Evolutionary conservation across 2,888 invertebrate genomes (phyloP).

Genomic region (Epirrita christyi): DNA sequence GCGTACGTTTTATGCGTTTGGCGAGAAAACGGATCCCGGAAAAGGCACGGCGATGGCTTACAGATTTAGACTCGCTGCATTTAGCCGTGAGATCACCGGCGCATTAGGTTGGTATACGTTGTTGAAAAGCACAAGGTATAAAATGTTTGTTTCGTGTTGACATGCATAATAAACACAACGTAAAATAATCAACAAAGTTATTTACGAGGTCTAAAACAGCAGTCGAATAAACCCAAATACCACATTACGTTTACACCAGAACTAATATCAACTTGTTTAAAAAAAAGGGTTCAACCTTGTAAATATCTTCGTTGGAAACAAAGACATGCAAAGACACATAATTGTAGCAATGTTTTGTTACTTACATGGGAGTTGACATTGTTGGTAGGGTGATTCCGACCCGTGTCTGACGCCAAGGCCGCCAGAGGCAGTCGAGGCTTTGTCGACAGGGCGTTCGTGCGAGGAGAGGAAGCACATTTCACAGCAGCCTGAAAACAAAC

Average conservation of each 20-base stretch:
- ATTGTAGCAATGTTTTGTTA: conserved; percentile 29
- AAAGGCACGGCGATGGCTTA: conserved; percentile 66
- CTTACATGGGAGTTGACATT: conserved; percentile 82
- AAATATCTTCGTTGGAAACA: conserved; percentile 15
- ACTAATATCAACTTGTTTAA: neutral
- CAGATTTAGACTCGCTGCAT: conserved; percentile 77
- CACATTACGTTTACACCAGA: conserved; percentile 1
- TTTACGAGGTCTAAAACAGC: conserved; percentile 36
- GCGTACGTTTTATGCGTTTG: conserved; percentile 74
- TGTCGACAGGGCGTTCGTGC: conserved; percentile 78
- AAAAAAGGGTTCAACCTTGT: conserved; percentile 4
- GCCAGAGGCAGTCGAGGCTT: conserved; percentile 77
- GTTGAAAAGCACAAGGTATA: conserved; percentile 37
- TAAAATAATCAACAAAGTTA: conserved; percentile 33
- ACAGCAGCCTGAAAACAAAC: conserved; percentile 73
- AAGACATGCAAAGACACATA: conserved; percentile 14
- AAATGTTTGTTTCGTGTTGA: conserved; percentile 39
- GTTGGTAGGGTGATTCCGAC: conserved; percentile 77
- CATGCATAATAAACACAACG: conserved; percentile 37
- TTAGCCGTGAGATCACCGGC: conserved; percentile 76
- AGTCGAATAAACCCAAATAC: conserved; percentile 33
- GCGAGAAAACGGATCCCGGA: conserved; percentile 76
- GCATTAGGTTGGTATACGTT: conserved; percentile 52
- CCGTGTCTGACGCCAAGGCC: conserved; percentile 70
- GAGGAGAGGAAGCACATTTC: conserved; percentile 81